Evolutionary conservation across 2,113 vertebrate genomes (phyloP), one percentile per base, ranked within the genome.

Genomic region (Acanthochromis polyacanthus): DNA sequence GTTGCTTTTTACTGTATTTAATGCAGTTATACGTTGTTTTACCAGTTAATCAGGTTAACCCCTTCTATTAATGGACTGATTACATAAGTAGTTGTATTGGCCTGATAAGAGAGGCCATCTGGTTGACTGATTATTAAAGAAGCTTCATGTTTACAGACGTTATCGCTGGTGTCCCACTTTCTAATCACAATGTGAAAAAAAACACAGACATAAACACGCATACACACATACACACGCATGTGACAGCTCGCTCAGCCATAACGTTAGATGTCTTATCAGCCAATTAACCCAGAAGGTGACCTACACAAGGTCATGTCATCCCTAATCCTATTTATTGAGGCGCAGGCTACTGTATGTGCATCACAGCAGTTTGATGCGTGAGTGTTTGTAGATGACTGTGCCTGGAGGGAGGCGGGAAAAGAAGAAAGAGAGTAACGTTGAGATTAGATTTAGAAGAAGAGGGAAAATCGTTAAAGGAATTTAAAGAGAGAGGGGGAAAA

Each of bases 261-360:
- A 53, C 67, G 6, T 74, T 30, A 46, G 59, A 75, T 57, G 25
- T 46, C 52, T 74, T 87, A 88, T 87, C 71, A 12, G 66, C 81
- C 73, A 83, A 78, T 90, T 88, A 89, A 80, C 83, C 74, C 69
- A 59, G 57, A 76, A 70, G 72, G 72, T 85, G 82, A 90, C 83
- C 82, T 52, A 46, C 59, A 68, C 84, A 64, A 76, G 78, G 63
- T 66, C 74, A 76, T 66, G 77, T 76, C 85, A 69, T 71, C 75
- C 69, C 70, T 74, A 64, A 71, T 89, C 5, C 16, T 55, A 70
- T 80, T 85, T 55, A 68, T 45, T 22, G 59, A 57, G 10, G 71
- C 59, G 10, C 55, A 48, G n/a, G 38, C 60, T 36, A 5, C 36
- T 22, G 10, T 74, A 53, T 58, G 51, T 45, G 46, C n/a, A 16